Evolutionary conservation across 2,797 vertebrate species (phyloP), one percentile per base, ranked within the genome.

Genomic region (Acrossocheilus fasciatus): DNA sequence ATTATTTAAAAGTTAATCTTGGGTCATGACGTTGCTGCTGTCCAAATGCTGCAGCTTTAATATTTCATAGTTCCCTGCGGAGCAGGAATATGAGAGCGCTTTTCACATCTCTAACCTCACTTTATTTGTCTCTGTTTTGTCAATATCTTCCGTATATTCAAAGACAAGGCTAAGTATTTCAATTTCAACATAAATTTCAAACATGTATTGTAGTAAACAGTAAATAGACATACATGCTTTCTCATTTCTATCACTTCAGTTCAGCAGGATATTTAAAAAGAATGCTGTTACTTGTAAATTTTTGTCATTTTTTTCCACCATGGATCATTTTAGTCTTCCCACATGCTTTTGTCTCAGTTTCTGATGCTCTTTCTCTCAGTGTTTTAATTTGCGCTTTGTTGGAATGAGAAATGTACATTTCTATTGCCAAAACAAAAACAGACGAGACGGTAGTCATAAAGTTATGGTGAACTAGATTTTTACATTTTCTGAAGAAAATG

Each of bases 1-100:
- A 91, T 91, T 88, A 91, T 91, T 90, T 87, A 91, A 89, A 86
- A 89, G 88, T 88, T 88, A 85, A 86, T 88, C 88, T 89, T 68
- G 76, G 87, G 72, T 70, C 70, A 81, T 54, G 70, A 87, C 59
- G 23, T 79, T 57, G 47, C 80, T 54, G 64, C 80, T 75, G 73
- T 87, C 83, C 57, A 84, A 87, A 86, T 20, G 54, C 77, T 57
- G 66, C 84, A 57, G 72, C 70, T 69, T 79, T 87, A 91, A 91
- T 91, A 88, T 90, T 90, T 91, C 30, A 91, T 89, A 77, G 43
- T 74, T 81, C 57, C 75, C 70, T 39, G n/a, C 18, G 45, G 69
- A 52, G 70, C n/a, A 77, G 72, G 50, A 88, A 87, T 72, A 57
- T 64, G 76, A 77, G 76, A 59, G 64, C 77, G 64, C 72, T 57